Percentiles rank a stretch among this genome's conserved stretches.
Conservation (phyloP, 2,888 invertebrate species). For the Timema podura region DNA sequence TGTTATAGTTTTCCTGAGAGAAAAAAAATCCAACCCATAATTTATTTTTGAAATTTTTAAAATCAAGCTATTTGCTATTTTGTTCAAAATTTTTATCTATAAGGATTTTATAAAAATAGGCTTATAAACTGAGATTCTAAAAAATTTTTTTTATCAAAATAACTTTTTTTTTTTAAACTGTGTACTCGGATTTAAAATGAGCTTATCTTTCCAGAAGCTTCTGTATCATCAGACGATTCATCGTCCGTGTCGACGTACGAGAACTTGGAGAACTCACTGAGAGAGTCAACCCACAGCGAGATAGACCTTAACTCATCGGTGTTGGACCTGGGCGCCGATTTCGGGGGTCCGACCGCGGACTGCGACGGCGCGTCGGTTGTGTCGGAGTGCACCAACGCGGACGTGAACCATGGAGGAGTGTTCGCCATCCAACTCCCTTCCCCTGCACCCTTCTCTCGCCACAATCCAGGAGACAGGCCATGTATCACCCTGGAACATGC, state of each 20-base stretch:
- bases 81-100: background rate
- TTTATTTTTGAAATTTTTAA: too few species aligned
- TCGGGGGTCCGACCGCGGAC: background rate
- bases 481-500: constrained; percentile 17
- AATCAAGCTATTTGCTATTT: too few species aligned
- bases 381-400: constrained; percentile 5
- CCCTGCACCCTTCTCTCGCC: background rate
- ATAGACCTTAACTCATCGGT: background rate
- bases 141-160: too few species aligned
- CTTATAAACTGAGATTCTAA: too few species aligned
- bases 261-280: constrained; percentile 33
- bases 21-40: too few species aligned
- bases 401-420: background rate
- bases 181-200: too few species aligned
- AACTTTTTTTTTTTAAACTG: too few species aligned
- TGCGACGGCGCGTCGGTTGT: background rate
- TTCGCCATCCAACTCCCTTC: background rate
- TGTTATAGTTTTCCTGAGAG: too few species aligned
- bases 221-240: constrained; percentile 10
- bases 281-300: constrained; percentile 25
- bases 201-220: too few species aligned
- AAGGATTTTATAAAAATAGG: too few species aligned
- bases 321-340: constrained; percentile 1
- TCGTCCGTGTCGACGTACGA: constrained; percentile 30
- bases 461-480: background rate